phyloP scores from a whole-genome alignment of 2,113 vertebrate species.

The Phaethornis superciliosus region DNA sequence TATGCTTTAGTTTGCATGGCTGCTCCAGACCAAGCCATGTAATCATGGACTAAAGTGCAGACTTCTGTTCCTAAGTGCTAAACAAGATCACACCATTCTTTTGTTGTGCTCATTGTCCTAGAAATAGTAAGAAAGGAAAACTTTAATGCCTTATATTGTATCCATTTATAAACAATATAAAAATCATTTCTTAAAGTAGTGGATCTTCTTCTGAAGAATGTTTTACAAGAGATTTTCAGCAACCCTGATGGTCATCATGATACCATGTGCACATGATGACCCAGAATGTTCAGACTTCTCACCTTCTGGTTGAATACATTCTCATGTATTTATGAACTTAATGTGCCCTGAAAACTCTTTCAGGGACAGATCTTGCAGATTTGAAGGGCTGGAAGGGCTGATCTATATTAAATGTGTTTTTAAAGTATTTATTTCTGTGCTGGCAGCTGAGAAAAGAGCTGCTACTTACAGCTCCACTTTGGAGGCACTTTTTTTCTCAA shows the following conservation, averaged over 20 bases:
- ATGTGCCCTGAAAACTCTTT: neutral
- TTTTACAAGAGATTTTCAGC: neutral
- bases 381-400: neutral
- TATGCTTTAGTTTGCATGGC: neutral
- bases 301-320: neutral
- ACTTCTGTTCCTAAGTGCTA: neutral
- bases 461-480: neutral
- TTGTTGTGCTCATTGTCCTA: conserved; percentile 22
- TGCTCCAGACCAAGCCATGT: neutral
- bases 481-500: neutral
- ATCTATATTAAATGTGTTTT: neutral
- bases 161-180: neutral
- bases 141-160: neutral
- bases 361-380: neutral
- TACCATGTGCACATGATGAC: neutral
- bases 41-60: conserved; percentile 34
- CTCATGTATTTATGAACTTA: neutral
- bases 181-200: neutral
- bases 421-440: neutral
- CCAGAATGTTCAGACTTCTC: neutral
- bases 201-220: neutral
- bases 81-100: neutral
- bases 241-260: neutral
- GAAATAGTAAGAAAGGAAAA: neutral
- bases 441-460: neutral